These are phyloP conservation scores for Melanotaenia pygmaea DNA, from an alignment of 2,797 vertebrate genomes.

Conservation along the genomic window DNA sequence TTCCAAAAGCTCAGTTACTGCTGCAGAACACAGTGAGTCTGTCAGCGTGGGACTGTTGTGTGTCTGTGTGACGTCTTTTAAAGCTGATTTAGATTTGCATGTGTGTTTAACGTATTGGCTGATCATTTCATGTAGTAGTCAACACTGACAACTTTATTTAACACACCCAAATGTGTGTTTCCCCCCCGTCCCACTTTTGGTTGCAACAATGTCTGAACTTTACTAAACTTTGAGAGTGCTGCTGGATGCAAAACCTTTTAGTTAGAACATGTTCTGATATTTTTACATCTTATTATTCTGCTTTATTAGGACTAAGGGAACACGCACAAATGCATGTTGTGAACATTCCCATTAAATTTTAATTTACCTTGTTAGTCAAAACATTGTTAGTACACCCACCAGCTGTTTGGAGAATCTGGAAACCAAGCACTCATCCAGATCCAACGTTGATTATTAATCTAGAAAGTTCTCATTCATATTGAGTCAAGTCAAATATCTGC, in stretches of 20 bases:
- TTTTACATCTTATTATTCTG: neutral
- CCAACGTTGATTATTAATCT: constrained; percentile 53
- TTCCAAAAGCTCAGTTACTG: neutral
- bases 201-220: constrained; percentile 1
- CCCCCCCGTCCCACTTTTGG: neutral
- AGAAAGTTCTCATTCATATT: constrained; percentile 50
- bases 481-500: constrained; percentile 57
- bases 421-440: constrained; percentile 23
- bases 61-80: neutral
- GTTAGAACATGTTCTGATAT: neutral
- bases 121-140: constrained; percentile 15
- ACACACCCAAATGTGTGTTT: neutral
- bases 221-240: neutral
- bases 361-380: constrained; percentile 17
- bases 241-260: neutral
- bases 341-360: constrained; percentile 4
- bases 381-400: constrained; percentile 33
- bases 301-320: neutral
- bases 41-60: neutral
- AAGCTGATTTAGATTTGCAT: neutral
- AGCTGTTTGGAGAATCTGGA: constrained; percentile 46
- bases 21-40: neutral
- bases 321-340: neutral
- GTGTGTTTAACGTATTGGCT: neutral
- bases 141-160: neutral